Conservation (phyloP, 1,140 invertebrate genomes). For the Vanessa tameamea region DNA sequence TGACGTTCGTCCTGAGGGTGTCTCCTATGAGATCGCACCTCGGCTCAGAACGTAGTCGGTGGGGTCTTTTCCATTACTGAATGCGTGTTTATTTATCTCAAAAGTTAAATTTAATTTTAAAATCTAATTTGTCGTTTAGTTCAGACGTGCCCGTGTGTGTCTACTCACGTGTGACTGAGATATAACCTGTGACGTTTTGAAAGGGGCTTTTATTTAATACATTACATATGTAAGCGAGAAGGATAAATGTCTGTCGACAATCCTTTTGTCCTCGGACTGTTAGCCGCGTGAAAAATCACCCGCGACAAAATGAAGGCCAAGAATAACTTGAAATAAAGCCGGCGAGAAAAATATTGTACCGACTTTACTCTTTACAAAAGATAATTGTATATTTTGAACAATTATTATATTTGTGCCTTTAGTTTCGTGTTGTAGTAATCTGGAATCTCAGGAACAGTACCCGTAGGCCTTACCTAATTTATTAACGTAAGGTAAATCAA, state of each 20-base stretch:
- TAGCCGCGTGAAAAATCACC: constrained; percentile 34
- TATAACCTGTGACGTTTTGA: not conserved
- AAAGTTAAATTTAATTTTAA: no score
- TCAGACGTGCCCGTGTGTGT: no score
- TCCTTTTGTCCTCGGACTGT: constrained; percentile 34
- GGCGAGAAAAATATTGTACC: not conserved
- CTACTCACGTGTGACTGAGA: not conserved
- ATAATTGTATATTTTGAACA: not conserved
- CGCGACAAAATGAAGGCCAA: not conserved
- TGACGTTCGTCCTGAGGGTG: no score
- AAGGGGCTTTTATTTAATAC: not conserved
- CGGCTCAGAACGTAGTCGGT: no score
- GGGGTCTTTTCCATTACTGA: no score
- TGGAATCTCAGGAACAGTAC: no score
- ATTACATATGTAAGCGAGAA: constrained; percentile 6
- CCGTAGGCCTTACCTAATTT: no score
- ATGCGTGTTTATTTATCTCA: no score
- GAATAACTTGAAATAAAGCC: constrained; percentile 3
- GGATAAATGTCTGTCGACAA: constrained; percentile 43
- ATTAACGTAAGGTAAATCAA: no score
- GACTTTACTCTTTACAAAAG: not conserved
- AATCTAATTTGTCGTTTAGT: no score
- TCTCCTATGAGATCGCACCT: no score
- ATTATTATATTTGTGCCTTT: not conserved
- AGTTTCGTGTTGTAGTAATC: not conserved